Base-by-base conservation (phyloP, 1,140 invertebrate species). In the Nilaparvata lugens region DNA sequence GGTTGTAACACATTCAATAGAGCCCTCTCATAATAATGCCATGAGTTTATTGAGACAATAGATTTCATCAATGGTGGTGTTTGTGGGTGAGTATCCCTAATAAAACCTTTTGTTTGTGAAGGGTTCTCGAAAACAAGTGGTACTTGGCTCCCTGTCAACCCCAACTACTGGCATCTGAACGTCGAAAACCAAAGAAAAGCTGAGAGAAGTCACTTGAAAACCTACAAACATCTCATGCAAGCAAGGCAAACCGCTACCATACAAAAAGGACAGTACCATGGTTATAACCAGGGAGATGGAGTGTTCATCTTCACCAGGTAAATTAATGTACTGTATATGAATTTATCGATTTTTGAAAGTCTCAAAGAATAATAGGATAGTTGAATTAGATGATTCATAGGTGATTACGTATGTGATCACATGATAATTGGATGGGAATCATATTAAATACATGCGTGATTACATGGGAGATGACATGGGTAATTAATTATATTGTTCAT, bases 71-170 rank as follows among this genome's bases (percentile, higher is more conserved):
- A n/a, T n/a, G n/a, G n/a, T n/a, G n/a, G n/a, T n/a, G n/a, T n/a
- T 28, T 4, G 7, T 28, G 7, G 7, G 3, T 28, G 25, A 28
- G 52, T 6, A 23, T 6, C n/a, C 2, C 52, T 28, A 23, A 28
- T 24, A 24, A 53, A 53, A 7, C 11, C 24, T 16, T 23, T 43
- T 31, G 19, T 52, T 9, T 54, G 7, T 28, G 25, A 28, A 80
- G 82, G 83, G 61, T 88, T 88, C 67, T 81, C 83, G 0, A 79
- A 71, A 7, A 68, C 76, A 0, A 75, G 68, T 0, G 80, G 76
- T 6, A 82, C 86, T 0, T 91, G 88, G 85, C 69, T 91, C 14
- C 87, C 87, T 1, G 69, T 86, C 0, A 76, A 79, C 64, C 62
- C 73, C 1, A 74, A 82, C 62, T 85, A 81, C 64, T 55, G 62